Evolutionary conservation across 2,888 invertebrate genomes (phyloP).

Genomic region (Pachydiplax longipennis): DNA sequence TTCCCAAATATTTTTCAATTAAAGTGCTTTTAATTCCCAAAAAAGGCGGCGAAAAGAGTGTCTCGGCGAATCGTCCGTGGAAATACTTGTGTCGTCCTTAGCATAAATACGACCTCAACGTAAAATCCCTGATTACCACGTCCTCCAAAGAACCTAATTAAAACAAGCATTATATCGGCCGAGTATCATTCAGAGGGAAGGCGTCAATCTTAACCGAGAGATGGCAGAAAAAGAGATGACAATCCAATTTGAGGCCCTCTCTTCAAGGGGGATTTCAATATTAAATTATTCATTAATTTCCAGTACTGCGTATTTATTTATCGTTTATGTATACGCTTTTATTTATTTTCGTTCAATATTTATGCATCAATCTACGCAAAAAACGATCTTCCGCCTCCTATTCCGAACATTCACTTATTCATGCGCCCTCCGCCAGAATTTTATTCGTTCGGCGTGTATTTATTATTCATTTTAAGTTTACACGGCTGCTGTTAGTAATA

Average conservation of each 20-base stretch:
- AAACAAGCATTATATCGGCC: constrained; percentile 23
- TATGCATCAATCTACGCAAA: constrained; percentile 41
- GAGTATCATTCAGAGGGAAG: constrained; percentile 34
- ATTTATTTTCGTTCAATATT: constrained; percentile 41
- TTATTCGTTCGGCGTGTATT: constrained; percentile 30
- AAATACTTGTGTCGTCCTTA: neutral
- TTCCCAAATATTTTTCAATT: too few species aligned
- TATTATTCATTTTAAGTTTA: constrained; percentile 45
- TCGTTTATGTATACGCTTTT: constrained; percentile 38
- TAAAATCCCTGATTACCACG: constrained; percentile 1
- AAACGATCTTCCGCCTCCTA: neutral
- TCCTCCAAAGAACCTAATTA: constrained; percentile 37
- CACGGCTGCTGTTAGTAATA: constrained; percentile 28
- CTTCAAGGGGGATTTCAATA: constrained; percentile 36
- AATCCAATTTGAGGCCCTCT: neutral
- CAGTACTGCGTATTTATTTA: constrained; percentile 41
- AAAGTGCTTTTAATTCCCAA: too few species aligned
- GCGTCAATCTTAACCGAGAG: neutral
- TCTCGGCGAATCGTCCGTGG: neutral
- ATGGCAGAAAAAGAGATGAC: neutral
- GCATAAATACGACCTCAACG: too few species aligned
- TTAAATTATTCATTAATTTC: constrained; percentile 44
- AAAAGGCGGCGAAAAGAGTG: too few species aligned
- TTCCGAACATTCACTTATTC: constrained; percentile 30
- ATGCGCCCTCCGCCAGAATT: constrained; percentile 21